Evolutionary conservation across 2,797 vertebrate species (phyloP).

Genomic region (Petrocephalus schoutedeni): DNA sequence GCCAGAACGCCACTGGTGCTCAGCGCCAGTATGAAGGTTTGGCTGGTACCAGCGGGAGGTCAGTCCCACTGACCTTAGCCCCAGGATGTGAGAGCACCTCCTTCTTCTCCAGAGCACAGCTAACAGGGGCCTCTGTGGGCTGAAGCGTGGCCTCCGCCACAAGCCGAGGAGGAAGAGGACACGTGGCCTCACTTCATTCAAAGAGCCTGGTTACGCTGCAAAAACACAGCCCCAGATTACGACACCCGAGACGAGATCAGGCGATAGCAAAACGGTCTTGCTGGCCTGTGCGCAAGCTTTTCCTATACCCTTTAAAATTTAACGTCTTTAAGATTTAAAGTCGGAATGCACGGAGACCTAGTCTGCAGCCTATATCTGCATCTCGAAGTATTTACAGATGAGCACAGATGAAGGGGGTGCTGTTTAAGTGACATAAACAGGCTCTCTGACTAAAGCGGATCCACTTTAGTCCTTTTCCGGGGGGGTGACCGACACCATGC

Average conservation of each 20-base stretch:
- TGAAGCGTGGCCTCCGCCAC: conserved; percentile 36
- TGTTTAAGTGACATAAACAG: not conserved
- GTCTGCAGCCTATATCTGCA: not conserved
- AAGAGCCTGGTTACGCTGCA: conserved; percentile 12
- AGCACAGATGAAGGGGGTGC: not conserved
- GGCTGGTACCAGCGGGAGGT: not conserved
- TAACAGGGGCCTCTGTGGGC: conserved; percentile 40
- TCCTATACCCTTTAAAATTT: not conserved
- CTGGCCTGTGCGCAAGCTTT: not conserved
- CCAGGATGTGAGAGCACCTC: conserved; percentile 38
- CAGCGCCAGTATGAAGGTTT: conserved; percentile 1
- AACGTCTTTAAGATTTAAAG: not conserved
- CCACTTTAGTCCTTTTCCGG: not conserved
- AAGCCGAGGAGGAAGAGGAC: conserved; percentile 34
- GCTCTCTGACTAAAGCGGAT: not conserved
- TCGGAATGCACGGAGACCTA: not conserved
- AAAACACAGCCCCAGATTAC: not conserved
- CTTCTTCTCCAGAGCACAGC: conserved; percentile 47
- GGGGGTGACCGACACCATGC: not conserved
- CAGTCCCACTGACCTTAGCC: conserved; percentile 48
- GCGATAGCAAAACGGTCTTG: not conserved
- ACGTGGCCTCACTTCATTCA: conserved; percentile 2
- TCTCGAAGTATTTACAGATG: not conserved
- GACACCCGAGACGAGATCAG: not conserved
- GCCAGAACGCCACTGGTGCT: not conserved